phyloP scores from a whole-genome alignment of 2,797 vertebrate genomes.

The Graptemys geographica region DNA sequence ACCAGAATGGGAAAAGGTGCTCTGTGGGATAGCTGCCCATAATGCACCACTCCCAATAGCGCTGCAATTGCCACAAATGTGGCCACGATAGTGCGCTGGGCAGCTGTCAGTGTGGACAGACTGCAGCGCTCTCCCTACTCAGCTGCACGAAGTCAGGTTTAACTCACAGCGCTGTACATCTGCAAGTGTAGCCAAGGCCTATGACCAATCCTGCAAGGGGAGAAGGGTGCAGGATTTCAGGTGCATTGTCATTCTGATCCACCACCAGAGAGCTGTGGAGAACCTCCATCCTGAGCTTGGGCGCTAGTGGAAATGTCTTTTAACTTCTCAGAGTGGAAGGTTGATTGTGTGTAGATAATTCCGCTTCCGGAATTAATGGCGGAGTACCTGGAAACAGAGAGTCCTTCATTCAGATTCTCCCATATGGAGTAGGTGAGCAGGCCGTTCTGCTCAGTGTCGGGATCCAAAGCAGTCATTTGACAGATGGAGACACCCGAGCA shows the following conservation, averaged over 20 bases:
- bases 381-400: constrained; percentile 40
- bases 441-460: constrained; percentile 83
- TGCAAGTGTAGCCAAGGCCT: too few species aligned
- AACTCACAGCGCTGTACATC: too few species aligned
- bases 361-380: constrained; percentile 76
- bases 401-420: constrained; percentile 66
- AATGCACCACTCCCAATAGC: too few species aligned
- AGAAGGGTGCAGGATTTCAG: constrained; percentile 34
- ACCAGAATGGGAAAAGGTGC: too few species aligned
- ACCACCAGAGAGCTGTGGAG: constrained; percentile 44
- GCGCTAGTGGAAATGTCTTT: constrained; percentile 22
- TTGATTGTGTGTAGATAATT: constrained; percentile 63
- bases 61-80: too few species aligned
- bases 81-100: too few species aligned
- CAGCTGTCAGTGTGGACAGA: too few species aligned
- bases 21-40: too few species aligned
- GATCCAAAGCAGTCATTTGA: constrained; percentile 83
- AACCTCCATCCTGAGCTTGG: constrained; percentile 55
- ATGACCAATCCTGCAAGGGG: constrained; percentile 21
- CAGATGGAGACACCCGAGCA: constrained; percentile 81
- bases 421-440: constrained; percentile 85
- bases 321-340: constrained; percentile 52
- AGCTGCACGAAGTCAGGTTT: too few species aligned
- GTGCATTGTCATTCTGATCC: constrained; percentile 31
- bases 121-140: too few species aligned